Conservation (phyloP, 2,113 vertebrate species). For the Chroicocephalus ridibundus region DNA sequence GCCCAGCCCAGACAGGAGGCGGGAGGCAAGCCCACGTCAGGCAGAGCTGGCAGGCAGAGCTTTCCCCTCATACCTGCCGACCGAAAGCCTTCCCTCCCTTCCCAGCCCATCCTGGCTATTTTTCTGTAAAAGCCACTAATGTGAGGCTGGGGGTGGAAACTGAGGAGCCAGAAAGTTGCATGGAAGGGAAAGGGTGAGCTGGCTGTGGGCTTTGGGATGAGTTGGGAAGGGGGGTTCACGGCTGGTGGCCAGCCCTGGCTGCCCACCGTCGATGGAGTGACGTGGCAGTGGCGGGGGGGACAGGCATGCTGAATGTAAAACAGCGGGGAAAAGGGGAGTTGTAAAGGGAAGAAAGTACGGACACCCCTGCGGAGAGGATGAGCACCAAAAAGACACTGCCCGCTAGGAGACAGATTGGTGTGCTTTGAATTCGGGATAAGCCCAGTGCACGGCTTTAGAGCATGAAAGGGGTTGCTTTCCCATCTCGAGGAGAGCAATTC, state of each 20-base stretch:
- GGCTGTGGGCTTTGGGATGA: background rate
- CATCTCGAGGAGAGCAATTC: background rate
- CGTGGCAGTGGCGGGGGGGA: rapidly evolving
- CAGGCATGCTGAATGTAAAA: background rate
- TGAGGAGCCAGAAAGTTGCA: background rate
- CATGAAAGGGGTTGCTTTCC: background rate
- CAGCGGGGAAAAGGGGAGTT: rapidly evolving
- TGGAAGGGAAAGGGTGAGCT: background rate
- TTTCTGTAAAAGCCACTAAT: background rate
- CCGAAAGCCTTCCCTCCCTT: background rate
- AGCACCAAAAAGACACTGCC: background rate
- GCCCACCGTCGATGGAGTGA: background rate
- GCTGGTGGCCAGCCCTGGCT: background rate
- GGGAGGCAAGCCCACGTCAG: background rate
- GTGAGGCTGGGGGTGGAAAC: background rate
- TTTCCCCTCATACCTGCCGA: background rate
- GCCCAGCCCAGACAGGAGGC: background rate
- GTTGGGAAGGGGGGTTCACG: background rate
- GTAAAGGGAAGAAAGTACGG: background rate
- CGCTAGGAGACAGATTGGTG: background rate
- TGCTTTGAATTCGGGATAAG: background rate
- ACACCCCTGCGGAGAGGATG: background rate
- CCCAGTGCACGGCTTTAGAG: background rate
- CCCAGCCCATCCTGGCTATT: background rate
- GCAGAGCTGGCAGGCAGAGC: background rate